Evolutionary conservation across 2,888 invertebrate species (phyloP).

Genomic region (Drosophila gaucha): DNA sequence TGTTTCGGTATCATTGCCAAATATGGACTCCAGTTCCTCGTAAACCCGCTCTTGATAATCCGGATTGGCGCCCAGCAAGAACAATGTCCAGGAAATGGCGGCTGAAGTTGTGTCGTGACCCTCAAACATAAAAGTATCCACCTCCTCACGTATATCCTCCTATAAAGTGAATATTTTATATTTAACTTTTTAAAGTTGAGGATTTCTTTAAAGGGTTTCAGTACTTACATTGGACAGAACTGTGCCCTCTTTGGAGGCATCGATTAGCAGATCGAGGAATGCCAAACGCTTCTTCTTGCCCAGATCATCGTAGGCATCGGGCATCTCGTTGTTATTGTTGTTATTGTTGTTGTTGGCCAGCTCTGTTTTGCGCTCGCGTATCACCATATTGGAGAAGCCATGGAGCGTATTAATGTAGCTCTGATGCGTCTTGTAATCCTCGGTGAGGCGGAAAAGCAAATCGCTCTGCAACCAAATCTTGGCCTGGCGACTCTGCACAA

Average conservation of each 20-base stretch:
- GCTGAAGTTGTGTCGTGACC: constrained; percentile 85
- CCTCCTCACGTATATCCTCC: constrained; percentile 87
- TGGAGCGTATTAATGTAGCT: constrained; percentile 85
- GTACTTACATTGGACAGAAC: constrained; percentile 77
- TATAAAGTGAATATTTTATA: constrained; percentile 7
- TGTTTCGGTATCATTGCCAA: constrained; percentile 84
- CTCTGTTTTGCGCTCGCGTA: constrained; percentile 85
- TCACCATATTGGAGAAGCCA: constrained; percentile 85
- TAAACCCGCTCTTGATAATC: constrained; percentile 85
- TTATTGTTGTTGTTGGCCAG: constrained; percentile 76
- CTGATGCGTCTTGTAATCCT: constrained; percentile 86
- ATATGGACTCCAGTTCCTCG: constrained; percentile 85
- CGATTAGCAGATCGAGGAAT: constrained; percentile 87
- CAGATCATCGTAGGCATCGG: constrained; percentile 80
- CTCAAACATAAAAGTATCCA: constrained; percentile 89
- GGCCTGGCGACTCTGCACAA: constrained; percentile 86
- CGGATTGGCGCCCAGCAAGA: constrained; percentile 83
- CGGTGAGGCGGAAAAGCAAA: constrained; percentile 86
- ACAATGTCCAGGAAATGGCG: constrained; percentile 85
- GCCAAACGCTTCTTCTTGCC: constrained; percentile 86
- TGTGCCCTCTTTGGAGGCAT: constrained; percentile 86
- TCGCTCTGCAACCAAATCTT: constrained; percentile 88
- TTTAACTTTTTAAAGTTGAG: too few relatives aligned
- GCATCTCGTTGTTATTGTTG: constrained; percentile 66
- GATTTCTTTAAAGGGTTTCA: not conserved